These are phyloP conservation scores for Platysteira castanea DNA, from an alignment of 2,113 vertebrate species.

Conservation along the genomic window DNA sequence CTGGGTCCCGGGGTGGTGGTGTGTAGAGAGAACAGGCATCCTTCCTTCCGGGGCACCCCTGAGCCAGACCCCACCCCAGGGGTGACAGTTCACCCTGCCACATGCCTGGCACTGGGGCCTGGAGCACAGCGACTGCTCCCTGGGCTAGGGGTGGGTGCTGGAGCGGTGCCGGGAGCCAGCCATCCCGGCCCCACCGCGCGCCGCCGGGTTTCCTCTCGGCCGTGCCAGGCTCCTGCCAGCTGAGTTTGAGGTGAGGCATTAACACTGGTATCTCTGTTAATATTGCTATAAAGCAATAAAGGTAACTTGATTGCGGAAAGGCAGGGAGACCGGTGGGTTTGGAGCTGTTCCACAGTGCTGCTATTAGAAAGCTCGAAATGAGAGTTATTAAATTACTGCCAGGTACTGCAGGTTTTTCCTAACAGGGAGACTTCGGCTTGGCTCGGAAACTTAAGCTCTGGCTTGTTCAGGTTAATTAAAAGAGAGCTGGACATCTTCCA, in stretches of 20 bases:
- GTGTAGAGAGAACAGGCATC: accelerated
- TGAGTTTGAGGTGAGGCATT: conserved; percentile 15
- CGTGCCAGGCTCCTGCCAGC: not conserved
- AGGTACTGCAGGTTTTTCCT: conserved; percentile 60
- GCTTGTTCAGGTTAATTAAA: conserved; percentile 64
- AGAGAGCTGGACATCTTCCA: conserved; percentile 58
- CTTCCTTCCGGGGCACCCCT: accelerated
- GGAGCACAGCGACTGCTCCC: not conserved
- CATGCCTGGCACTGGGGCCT: accelerated
- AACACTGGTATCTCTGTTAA: conserved; percentile 58
- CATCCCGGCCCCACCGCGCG: accelerated
- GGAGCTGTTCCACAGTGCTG: conserved; percentile 13
- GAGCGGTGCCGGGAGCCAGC: accelerated
- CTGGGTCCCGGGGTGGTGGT: not conserved
- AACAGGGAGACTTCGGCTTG: conserved; percentile 37
- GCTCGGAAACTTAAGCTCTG: conserved; percentile 57
- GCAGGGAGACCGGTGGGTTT: conserved; percentile 23
- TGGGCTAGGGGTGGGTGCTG: not conserved
- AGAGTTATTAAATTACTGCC: conserved; percentile 60
- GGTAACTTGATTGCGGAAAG: conserved; percentile 40
- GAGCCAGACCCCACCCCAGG: accelerated
- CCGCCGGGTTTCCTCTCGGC: not conserved
- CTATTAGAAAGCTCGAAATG: conserved; percentile 31
- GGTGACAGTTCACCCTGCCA: not conserved
- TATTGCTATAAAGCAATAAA: conserved; percentile 51